Conservation (phyloP, 37 sponge, comb jelly and placozoan genomes). For the Chondrilla cf. caribensis region DNA sequence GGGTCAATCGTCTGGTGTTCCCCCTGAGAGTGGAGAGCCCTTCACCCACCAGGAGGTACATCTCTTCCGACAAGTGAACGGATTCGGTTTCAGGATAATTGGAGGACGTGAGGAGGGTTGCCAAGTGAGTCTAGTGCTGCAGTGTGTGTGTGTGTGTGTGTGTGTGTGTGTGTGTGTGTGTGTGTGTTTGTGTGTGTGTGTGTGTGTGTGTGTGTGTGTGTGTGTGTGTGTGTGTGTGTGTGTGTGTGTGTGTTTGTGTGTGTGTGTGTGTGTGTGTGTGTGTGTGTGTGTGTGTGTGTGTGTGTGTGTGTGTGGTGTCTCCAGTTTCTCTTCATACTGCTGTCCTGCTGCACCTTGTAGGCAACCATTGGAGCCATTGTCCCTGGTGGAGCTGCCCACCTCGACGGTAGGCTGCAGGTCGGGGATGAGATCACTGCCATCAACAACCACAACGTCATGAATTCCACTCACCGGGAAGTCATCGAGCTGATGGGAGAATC, state of each 20-base stretch:
- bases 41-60: slow-evolving; percentile 49
- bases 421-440: slow-evolving; percentile 64
- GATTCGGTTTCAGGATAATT: slow-evolving; percentile 84
- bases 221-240: background rate
- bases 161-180: background rate
- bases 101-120: slow-evolving; percentile 80
- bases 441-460: slow-evolving; percentile 35
- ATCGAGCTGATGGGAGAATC: slow-evolving; percentile 36
- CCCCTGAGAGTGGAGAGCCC: slow-evolving; percentile 38
- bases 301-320: too few species aligned
- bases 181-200: background rate
- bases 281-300: too few species aligned
- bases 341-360: too few species aligned
- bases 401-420: slow-evolving; percentile 60
- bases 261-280: too few species aligned
- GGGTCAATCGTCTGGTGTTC: background rate
- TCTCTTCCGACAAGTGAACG: slow-evolving; percentile 62
- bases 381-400: slow-evolving; percentile 57
- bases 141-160: background rate
- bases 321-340: too few species aligned
- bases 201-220: background rate
- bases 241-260: too few species aligned
- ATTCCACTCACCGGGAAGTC: slow-evolving; percentile 49
- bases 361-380: slow-evolving; percentile 82
- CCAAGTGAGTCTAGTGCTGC: slow-evolving; percentile 37